Evolutionary conservation across 2,797 vertebrate genomes (phyloP).

Genomic region (Falco rusticolus): DNA sequence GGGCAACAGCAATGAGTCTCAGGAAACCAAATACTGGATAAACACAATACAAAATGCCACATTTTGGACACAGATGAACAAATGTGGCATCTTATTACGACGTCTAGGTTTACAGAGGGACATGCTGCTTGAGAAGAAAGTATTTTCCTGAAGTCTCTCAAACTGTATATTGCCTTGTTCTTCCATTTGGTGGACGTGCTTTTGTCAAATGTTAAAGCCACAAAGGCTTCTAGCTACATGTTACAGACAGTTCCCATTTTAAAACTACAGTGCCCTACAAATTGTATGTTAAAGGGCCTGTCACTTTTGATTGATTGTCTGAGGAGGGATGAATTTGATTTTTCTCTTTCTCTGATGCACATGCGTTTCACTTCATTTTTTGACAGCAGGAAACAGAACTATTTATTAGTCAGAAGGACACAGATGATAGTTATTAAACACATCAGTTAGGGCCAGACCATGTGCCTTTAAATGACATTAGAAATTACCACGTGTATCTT

Average conservation of each 20-base stretch:
- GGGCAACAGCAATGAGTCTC: neutral
- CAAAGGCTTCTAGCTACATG: slow-evolving; percentile 83
- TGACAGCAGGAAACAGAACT: slow-evolving; percentile 73
- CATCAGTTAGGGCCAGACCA: slow-evolving; percentile 72
- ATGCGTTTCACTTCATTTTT: slow-evolving; percentile 75
- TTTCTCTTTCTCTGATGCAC: slow-evolving; percentile 83
- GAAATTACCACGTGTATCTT: slow-evolving; percentile 29
- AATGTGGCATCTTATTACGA: neutral
- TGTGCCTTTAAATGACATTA: slow-evolving; percentile 17
- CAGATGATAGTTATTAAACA: slow-evolving; percentile 89
- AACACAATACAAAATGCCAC: neutral
- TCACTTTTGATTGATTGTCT: slow-evolving; percentile 93
- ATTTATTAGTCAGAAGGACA: slow-evolving; percentile 75
- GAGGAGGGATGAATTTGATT: slow-evolving; percentile 86
- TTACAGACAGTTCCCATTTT: slow-evolving; percentile 84
- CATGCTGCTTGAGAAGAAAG: neutral
- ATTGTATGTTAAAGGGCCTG: slow-evolving; percentile 84
- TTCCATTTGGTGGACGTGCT: neutral
- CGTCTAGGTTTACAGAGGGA: neutral
- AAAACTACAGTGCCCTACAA: slow-evolving; percentile 83
- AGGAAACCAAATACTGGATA: neutral
- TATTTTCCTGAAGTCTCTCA: neutral
- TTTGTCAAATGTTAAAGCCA: slow-evolving; percentile 58
- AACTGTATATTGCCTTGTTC: neutral
- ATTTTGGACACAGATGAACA: neutral